These are phyloP conservation scores for Mantis religiosa DNA, from an alignment of 2,888 invertebrate species.

Conservation along the genomic window DNA sequence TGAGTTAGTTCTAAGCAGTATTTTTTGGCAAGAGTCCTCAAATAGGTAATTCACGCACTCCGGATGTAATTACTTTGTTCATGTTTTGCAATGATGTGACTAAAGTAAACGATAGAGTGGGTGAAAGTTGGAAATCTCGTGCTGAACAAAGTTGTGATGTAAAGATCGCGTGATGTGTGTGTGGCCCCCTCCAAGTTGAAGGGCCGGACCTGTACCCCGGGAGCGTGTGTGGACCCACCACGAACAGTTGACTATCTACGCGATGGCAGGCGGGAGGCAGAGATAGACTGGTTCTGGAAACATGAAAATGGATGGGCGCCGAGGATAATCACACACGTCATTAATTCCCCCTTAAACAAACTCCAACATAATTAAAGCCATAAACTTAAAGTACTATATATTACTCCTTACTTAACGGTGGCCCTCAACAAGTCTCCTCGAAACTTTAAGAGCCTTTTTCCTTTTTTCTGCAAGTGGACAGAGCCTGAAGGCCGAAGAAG, in stretches of 20 bases:
- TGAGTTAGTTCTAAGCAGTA: too few species aligned
- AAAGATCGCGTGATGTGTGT: constrained; percentile 7
- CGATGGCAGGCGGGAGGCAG: constrained; percentile 11
- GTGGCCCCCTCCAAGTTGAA: not conserved
- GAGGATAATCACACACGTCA: constrained; percentile 19
- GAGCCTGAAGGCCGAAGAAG: not conserved
- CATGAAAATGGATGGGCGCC: constrained; percentile 19
- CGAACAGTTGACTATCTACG: constrained; percentile 5
- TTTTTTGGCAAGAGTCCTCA: not conserved
- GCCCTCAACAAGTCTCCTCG: not conserved
- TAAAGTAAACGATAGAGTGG: not conserved
- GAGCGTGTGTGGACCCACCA: constrained; percentile 7
- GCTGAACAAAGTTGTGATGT: not conserved
- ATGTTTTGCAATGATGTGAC: not conserved
- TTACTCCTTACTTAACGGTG: not conserved
- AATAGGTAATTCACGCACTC: not conserved
- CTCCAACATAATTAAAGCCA: constrained; percentile 21
- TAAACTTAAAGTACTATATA: constrained; percentile 14
- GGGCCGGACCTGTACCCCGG: too few species aligned
- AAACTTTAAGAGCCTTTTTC: not conserved
- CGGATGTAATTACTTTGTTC: not conserved
- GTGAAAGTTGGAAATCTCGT: not conserved
- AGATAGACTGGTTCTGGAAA: constrained; percentile 21
- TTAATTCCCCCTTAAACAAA: constrained; percentile 23
- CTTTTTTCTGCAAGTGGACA: not conserved